Conservation (phyloP, 2,888 invertebrate species). For the Cactoblastis cactorum region DNA sequence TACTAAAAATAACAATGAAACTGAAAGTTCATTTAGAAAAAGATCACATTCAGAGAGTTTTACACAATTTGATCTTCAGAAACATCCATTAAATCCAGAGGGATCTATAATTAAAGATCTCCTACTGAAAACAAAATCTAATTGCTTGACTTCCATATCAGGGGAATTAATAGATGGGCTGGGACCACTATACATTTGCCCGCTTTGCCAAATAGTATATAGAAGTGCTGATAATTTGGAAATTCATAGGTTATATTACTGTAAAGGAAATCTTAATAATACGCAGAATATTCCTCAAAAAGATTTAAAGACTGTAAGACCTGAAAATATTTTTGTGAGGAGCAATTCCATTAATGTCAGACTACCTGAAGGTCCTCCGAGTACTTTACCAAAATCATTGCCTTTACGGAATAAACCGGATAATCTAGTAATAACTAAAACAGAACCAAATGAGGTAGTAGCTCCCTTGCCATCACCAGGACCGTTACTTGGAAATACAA, state of each 20-base stretch:
- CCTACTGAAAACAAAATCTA: slow-evolving; percentile 83
- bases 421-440: slow-evolving; percentile 73
- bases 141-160: slow-evolving; percentile 60
- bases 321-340: slow-evolving; percentile 75
- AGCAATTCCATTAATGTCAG: slow-evolving; percentile 81
- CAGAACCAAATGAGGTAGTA: slow-evolving; percentile 69
- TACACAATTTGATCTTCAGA: slow-evolving; percentile 62
- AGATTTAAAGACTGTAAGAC: slow-evolving; percentile 50
- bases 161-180: slow-evolving; percentile 79
- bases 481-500: slow-evolving; percentile 89
- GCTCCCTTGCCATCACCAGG: slow-evolving; percentile 89
- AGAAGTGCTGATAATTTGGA: slow-evolving; percentile 89
- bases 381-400: slow-evolving; percentile 52
- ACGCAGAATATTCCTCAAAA: slow-evolving; percentile 46
- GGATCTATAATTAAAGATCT: slow-evolving; percentile 88
- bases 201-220: slow-evolving; percentile 87
- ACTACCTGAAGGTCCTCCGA: slow-evolving; percentile 74
- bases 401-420: slow-evolving; percentile 74
- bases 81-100: slow-evolving; percentile 83
- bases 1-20: slow-evolving; percentile 64
- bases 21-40: slow-evolving; percentile 69
- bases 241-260: slow-evolving; percentile 88
- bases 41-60: slow-evolving; percentile 79
- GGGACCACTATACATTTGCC: slow-evolving; percentile 84
- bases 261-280: slow-evolving; percentile 80